Percentiles rank a stretch among this genome's conserved stretches.
phyloP scores from a whole-genome alignment of 2,797 vertebrate genomes.

The Sebastes vulpes region DNA sequence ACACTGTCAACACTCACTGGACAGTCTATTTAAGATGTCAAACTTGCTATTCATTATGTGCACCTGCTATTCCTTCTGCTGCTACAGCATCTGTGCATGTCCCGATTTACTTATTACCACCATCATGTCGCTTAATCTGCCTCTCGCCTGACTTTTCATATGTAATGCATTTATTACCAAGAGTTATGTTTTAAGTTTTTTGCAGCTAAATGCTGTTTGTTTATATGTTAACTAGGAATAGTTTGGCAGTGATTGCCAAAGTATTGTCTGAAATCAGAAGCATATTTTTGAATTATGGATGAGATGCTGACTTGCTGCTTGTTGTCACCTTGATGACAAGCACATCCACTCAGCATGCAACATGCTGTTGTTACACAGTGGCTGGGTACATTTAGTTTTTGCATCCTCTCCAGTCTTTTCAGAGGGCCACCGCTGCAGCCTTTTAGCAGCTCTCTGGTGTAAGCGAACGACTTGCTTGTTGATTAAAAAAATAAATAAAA shows the following conservation, averaged over 20 bases:
- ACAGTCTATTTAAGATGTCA: neutral
- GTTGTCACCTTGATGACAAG: slow-evolving; percentile 9
- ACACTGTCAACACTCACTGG: neutral
- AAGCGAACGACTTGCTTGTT: neutral
- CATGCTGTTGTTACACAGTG: neutral
- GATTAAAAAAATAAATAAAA: neutral
- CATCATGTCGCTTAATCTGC: neutral
- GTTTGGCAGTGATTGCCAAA: neutral
- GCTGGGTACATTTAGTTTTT: neutral
- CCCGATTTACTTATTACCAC: neutral
- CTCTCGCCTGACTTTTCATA: neutral
- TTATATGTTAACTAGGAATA: neutral
- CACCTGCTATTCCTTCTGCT: neutral
- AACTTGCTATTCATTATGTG: neutral
- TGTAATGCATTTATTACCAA: neutral
- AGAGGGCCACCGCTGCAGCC: neutral
- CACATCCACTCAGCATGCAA: neutral
- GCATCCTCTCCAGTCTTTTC: neutral
- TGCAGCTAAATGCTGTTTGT: neutral
- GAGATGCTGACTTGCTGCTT: neutral
- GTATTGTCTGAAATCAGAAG: neutral
- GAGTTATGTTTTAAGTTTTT: neutral
- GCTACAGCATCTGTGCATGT: neutral
- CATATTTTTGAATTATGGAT: neutral
- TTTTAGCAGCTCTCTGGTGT: neutral